Percentiles rank a stretch among this genome's conserved stretches.
These are phyloP conservation scores for Choristoneura rosaceana DNA, from an alignment of 2,888 invertebrate genomes.

Conservation along the genomic window DNA sequence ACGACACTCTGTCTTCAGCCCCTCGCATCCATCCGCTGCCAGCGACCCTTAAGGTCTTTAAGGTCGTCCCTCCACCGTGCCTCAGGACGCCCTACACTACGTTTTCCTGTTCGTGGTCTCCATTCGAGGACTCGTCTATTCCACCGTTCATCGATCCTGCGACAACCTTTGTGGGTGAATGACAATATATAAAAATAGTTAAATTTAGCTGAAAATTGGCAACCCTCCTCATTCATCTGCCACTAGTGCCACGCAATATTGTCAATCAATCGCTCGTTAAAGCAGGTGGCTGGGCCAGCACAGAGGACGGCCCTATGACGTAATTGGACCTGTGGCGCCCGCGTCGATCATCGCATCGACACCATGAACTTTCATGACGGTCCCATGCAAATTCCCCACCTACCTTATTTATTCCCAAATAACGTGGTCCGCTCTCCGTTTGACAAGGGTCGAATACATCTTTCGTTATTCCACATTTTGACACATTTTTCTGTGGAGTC, in stretches of 20 bases:
- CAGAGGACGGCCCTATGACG: background rate
- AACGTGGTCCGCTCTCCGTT: constrained; percentile 52
- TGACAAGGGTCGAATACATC: constrained; percentile 72
- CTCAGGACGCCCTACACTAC: no score
- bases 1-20: no score
- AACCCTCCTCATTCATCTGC: background rate
- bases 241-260: background rate
- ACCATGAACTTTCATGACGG: constrained; percentile 41
- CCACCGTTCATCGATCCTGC: no score
- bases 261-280: constrained; percentile 1
- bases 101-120: no score
- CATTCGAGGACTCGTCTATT: no score
- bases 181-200: background rate
- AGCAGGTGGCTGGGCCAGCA: no score
- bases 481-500: constrained; percentile 61
- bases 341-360: constrained; percentile 19
- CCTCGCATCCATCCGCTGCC: no score
- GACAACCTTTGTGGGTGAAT: no score
- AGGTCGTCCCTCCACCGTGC: no score
- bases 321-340: constrained; percentile 20
- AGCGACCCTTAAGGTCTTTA: no score
- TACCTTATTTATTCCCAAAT: constrained; percentile 49
- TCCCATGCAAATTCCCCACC: constrained; percentile 45
- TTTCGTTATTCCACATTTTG: constrained; percentile 67
- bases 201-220: background rate